Conservation (phyloP, 2,888 invertebrate genomes). For the Halocaridina rubra region DNA sequence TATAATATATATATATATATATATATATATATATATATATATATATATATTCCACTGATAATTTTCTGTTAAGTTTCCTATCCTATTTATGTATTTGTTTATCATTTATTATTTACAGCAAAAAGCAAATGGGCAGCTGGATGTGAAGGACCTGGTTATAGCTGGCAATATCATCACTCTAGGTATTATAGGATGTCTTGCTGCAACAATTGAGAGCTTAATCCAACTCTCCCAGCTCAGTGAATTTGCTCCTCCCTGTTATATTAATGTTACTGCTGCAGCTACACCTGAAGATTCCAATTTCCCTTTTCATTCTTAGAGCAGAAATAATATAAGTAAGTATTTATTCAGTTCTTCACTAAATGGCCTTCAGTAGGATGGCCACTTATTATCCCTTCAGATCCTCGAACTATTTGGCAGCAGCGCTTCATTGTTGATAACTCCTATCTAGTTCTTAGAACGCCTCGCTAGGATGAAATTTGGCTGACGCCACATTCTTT, state of each 20-base stretch:
- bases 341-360: neutral
- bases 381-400: too few species aligned
- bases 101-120: neutral
- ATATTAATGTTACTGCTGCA: conserved; percentile 23
- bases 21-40: too few species aligned
- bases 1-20: too few species aligned
- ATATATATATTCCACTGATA: too few species aligned
- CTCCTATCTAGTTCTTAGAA: too few species aligned
- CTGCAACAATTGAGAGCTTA: conserved; percentile 34
- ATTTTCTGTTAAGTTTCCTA: too few species aligned
- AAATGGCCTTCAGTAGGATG: neutral
- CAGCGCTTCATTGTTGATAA: neutral
- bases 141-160: conserved; percentile 19
- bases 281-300: neutral
- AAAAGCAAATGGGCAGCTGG: conserved; percentile 28
- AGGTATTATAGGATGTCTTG: conserved; percentile 41
- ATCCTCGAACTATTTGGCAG: too few species aligned
- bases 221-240: conserved; percentile 26
- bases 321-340: neutral
- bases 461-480: too few species aligned
- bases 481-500: too few species aligned
- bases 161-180: conserved; percentile 25
- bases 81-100: too few species aligned
- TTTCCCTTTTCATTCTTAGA: neutral
- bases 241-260: conserved; percentile 42